Conservation (phyloP, 2,113 vertebrate species). For the Stomatorhinus ivindoensis region DNA sequence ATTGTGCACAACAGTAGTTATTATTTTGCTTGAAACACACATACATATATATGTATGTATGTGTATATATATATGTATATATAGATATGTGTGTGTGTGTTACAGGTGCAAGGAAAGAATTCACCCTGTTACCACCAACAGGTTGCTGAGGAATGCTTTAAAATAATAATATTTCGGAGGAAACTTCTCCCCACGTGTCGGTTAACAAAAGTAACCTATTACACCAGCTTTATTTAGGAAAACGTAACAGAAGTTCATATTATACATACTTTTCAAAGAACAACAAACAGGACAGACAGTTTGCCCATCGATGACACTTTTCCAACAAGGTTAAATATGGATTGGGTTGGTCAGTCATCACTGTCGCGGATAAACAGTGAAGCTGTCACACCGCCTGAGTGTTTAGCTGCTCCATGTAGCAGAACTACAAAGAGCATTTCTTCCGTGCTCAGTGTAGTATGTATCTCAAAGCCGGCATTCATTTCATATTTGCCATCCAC, state of each 20-base stretch:
- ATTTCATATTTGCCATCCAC: not conserved
- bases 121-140: conserved; percentile 52
- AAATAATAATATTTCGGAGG: not conserved
- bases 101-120: conserved; percentile 61
- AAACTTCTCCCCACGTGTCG: not conserved
- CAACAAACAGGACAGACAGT: not conserved
- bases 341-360: not conserved
- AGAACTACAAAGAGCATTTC: not conserved
- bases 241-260: not conserved
- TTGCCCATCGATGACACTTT: not conserved
- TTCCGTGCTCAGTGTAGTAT: not conserved
- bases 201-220: not conserved
- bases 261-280: not conserved
- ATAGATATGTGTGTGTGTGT: conserved; percentile 29
- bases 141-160: conserved; percentile 10
- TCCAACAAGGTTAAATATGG: not conserved
- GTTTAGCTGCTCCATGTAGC: not conserved
- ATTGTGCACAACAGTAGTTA: conserved; percentile 82
- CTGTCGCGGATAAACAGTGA: not conserved
- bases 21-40: conserved; percentile 79
- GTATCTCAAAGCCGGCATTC: not conserved
- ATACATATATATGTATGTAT: not conserved
- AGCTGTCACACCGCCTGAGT: not conserved
- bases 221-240: not conserved
- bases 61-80: not conserved